Base-by-base conservation (phyloP, 2,797 vertebrate species). In the Labeo calbasu region DNA sequence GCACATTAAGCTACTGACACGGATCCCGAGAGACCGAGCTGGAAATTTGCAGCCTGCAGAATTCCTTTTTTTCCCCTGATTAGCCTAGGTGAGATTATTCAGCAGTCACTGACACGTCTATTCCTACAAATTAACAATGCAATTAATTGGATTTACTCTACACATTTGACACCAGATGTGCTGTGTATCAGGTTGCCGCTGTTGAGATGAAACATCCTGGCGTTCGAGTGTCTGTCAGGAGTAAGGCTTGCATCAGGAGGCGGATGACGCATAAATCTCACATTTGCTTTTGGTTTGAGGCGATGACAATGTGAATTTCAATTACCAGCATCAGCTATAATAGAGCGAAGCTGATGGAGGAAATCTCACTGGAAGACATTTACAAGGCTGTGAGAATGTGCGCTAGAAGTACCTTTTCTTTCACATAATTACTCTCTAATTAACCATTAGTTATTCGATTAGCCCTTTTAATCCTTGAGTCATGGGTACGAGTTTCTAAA, bases 361-460 rank as follows among this genome's bases (percentile, higher is more conserved):
- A 82, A 85, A 86, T 73, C 81, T 86, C 78, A 51, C 71, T 66
- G 91, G 87, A 92, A 90, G 90, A 87, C 88, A 87, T 84, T 89
- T 83, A 75, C 87, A 85, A 84, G 90, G 89, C 84, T 84, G 85
- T 89, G 68, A 72, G 76, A 79, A 79, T 91, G 90, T 82, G 89
- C 79, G 82, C 77, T 86, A 90, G 88, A 88, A 85, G 86, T 90
- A 89, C 88, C 87, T 86, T 90, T 93, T 89, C 91, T 90, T 90
- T 88, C 87, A 90, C 88, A 86, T 92, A 94, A 95, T 94, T 94
- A 91, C 92, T 94, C 93, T 91, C 93, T 91, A 94, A 93, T 94
- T 93, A 93, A 87, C 92, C 92, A 92, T 94, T 92, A 90, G 91
- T 93, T 93, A 94, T 93, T 93, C 88, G 89, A 95, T 94, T 93